Conservation (phyloP, 2,113 vertebrate genomes). For the Centropristis striata region DNA sequence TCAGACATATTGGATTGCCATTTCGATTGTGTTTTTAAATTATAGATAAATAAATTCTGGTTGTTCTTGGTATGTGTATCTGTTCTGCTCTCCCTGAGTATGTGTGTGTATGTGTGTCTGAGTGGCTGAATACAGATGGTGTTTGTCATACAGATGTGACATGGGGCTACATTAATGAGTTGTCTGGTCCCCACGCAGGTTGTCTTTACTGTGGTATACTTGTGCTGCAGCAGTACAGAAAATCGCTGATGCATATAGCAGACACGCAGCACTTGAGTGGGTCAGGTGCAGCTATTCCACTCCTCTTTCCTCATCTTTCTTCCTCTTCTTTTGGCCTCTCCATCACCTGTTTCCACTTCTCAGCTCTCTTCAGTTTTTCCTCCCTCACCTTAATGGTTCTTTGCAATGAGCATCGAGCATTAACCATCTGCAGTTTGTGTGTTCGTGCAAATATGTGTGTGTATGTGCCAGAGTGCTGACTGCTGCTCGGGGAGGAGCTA, state of each 20-base stretch:
- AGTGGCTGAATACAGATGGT: conserved; percentile 70
- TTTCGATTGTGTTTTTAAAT: conserved; percentile 50
- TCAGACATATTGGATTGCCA: conserved; percentile 32
- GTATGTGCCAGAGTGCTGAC: neutral
- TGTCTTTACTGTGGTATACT: conserved; percentile 49
- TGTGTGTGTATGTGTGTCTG: conserved; percentile 7
- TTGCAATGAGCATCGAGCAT: conserved; percentile 23
- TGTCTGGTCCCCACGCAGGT: conserved; percentile 45
- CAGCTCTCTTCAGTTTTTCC: conserved; percentile 8
- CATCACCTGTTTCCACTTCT: conserved; percentile 43
- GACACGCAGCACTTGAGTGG: conserved; percentile 32
- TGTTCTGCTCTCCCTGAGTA: conserved; percentile 20
- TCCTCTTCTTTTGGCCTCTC: conserved; percentile 24
- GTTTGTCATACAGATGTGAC: conserved; percentile 59
- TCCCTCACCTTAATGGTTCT: neutral
- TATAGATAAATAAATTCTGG: conserved; percentile 30
- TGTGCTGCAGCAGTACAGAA: conserved; percentile 40
- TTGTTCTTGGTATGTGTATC: conserved; percentile 8
- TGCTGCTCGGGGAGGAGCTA: conserved; percentile 58
- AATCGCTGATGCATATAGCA: conserved; percentile 31
- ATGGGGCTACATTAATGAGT: conserved; percentile 67
- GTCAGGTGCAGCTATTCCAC: conserved; percentile 36
- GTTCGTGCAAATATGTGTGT: neutral
- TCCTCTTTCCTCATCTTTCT: conserved; percentile 8
- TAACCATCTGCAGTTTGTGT: conserved; percentile 25